phyloP scores from a whole-genome alignment of 2,888 invertebrate genomes.

The Drosophila putrida region DNA sequence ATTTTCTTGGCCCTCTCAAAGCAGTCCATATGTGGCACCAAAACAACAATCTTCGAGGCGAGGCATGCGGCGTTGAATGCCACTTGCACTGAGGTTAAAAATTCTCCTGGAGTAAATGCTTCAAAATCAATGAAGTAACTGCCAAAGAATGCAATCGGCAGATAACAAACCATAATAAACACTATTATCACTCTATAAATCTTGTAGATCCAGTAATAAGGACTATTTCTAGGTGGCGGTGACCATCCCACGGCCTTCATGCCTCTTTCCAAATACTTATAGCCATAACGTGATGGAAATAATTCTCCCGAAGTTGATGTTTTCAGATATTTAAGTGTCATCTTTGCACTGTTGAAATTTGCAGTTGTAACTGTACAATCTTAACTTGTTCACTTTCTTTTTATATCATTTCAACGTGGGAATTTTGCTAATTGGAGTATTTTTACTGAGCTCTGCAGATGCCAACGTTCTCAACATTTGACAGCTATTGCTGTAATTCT shows the following conservation, averaged over 20 bases:
- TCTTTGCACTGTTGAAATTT: conserved; percentile 6
- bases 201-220: conserved; percentile 10
- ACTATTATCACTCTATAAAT: conserved; percentile 1
- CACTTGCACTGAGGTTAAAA: conserved; percentile 45
- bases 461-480: conserved; percentile 43
- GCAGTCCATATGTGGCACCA: conserved; percentile 27
- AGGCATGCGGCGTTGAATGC: conserved; percentile 29
- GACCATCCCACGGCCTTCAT: conserved; percentile 51
- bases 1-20: conserved; percentile 34
- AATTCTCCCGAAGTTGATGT: conserved; percentile 1
- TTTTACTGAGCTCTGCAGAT: conserved; percentile 15
- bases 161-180: conserved; percentile 1
- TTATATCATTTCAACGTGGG: conserved; percentile 22
- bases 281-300: conserved; percentile 37
- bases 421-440: not conserved
- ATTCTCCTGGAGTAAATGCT: conserved; percentile 31
- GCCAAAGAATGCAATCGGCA: conserved; percentile 42
- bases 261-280: conserved; percentile 34
- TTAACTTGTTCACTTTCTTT: not conserved
- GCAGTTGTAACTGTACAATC: conserved; percentile 20
- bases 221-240: not conserved
- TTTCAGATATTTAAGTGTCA: conserved; percentile 39
- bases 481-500: conserved; percentile 1
- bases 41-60: conserved; percentile 4
- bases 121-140: conserved; percentile 37